Base-by-base conservation (phyloP, 2,888 invertebrate genomes). In the Philhelius pedissequus region DNA sequence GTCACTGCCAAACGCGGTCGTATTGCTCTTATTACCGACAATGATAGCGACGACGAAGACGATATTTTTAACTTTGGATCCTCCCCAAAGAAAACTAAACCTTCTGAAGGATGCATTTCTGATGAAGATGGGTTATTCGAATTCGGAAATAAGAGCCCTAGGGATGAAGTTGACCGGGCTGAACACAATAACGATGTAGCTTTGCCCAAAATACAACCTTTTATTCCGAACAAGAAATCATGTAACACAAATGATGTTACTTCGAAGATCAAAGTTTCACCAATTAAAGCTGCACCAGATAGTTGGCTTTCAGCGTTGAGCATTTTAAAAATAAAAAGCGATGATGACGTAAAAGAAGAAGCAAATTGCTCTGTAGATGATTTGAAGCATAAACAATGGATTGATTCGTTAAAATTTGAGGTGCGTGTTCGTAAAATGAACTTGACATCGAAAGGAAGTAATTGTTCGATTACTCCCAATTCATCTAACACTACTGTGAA, bases 31-130 rank as follows among this genome's bases (percentile, higher is more conserved):
- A 76, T 91, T 3, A 88, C 87, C 43, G 89, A 89, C 62, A 87
- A 88, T 73, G 90, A 87, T 30, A 86, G 74, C 9, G 86, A 81
- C 18, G 87, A 90, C 60, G 89, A 88, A 15, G 89, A 89, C 13
- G 88, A 90, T 82, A 80, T 89, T 3, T 91, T 91, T 32, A 86
- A 89, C 30, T 91, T 90, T 86, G 88, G 86, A 1, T 86, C 77
- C 5, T 79, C 87, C 25, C 69, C 30, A 56, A 87, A 78, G 68
- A 87, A 86, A 25, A 27, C 18, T 30, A 87, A 27, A 50, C 50
- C 62, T 8, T 66, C 73, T 11, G 56, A 35, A 35, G 66, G 52
- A 5, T 70, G 86, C 11, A 77, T 80, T 25, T 86, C 77, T 0
- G 86, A 87, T 13, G 87, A 88, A 0, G 87, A 64, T 48, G 64